These are phyloP conservation scores for Geophilus truncorum DNA, from an alignment of 2,888 invertebrate species.

Conservation along the genomic window DNA sequence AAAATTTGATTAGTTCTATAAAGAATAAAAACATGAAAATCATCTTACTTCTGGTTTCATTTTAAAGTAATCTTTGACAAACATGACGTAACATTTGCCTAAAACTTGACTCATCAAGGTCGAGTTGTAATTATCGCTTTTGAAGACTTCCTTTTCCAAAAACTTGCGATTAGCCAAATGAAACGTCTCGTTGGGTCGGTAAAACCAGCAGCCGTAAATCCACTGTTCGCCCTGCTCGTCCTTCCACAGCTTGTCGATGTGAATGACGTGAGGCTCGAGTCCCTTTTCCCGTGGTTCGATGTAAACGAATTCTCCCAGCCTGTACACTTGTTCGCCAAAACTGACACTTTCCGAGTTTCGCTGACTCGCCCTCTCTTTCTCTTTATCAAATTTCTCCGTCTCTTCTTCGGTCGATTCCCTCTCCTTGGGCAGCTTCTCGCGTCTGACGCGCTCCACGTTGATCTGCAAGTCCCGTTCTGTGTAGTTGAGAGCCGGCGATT, in stretches of 20 bases:
- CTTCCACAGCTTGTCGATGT: constrained; percentile 84
- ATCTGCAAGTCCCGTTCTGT: constrained; percentile 68
- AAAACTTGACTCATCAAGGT: constrained; percentile 77
- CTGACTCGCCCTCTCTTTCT: constrained; percentile 38
- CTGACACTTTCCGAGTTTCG: constrained; percentile 55
- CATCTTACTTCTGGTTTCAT: constrained; percentile 66
- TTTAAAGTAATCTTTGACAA: constrained; percentile 90
- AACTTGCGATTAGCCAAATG: constrained; percentile 93
- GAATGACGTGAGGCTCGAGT: constrained; percentile 71
- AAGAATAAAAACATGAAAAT: not conserved
- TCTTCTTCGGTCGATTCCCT: constrained; percentile 40
- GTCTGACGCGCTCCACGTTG: constrained; percentile 68
- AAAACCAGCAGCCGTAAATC: constrained; percentile 87
- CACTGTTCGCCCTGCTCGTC: constrained; percentile 75
- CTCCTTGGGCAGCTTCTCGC: constrained; percentile 60
- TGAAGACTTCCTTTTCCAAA: constrained; percentile 92
- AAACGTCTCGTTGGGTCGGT: constrained; percentile 89
- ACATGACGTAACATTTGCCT: constrained; percentile 88
- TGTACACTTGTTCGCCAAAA: constrained; percentile 69
- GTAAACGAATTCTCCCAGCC: constrained; percentile 89
- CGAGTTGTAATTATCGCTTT: constrained; percentile 81
- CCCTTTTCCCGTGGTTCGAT: constrained; percentile 53
- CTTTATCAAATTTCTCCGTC: constrained; percentile 36
- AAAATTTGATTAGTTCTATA: not conserved
- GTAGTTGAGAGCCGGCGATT: constrained; percentile 80